These are phyloP conservation scores for Drosophila demipolita DNA, from an alignment of 2,888 invertebrate genomes.

Conservation along the genomic window DNA sequence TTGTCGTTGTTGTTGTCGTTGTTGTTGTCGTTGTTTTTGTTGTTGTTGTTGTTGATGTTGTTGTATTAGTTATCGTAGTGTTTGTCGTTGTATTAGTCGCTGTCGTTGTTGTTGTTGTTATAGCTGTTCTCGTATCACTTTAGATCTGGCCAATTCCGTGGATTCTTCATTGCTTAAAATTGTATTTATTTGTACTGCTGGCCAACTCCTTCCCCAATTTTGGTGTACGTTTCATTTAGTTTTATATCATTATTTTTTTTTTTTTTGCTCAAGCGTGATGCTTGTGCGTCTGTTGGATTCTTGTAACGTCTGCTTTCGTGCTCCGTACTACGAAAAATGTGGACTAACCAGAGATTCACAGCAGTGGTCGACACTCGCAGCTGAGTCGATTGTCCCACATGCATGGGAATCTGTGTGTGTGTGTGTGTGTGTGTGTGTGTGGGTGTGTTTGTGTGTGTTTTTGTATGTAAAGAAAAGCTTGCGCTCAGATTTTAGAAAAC, in stretches of 20 bases:
- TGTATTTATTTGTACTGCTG: constrained; percentile 26
- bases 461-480: constrained; percentile 36
- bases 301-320: constrained; percentile 58
- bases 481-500: constrained; percentile 15
- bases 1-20: not conserved
- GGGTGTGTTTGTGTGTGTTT: constrained; percentile 7
- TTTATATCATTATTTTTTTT: constrained; percentile 15
- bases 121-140: constrained; percentile 15
- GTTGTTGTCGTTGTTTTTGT: not conserved
- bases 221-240: constrained; percentile 8
- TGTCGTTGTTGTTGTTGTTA: constrained; percentile 8
- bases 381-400: constrained; percentile 31
- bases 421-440: not conserved
- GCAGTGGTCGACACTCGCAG: constrained; percentile 42
- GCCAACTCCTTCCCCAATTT: constrained; percentile 16
- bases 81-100: not conserved
- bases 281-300: constrained; percentile 46
- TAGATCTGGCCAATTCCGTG: constrained; percentile 2
- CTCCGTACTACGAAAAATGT: constrained; percentile 63
- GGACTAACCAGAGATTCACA: constrained; percentile 56
- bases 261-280: constrained; percentile 29
- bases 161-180: constrained; percentile 10
- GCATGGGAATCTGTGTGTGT: constrained; percentile 8
- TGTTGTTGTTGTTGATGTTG: constrained; percentile 2
- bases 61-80: not conserved